Conservation (phyloP, 64 coral and sea anemone species). For the Montipora efflorescens region DNA sequence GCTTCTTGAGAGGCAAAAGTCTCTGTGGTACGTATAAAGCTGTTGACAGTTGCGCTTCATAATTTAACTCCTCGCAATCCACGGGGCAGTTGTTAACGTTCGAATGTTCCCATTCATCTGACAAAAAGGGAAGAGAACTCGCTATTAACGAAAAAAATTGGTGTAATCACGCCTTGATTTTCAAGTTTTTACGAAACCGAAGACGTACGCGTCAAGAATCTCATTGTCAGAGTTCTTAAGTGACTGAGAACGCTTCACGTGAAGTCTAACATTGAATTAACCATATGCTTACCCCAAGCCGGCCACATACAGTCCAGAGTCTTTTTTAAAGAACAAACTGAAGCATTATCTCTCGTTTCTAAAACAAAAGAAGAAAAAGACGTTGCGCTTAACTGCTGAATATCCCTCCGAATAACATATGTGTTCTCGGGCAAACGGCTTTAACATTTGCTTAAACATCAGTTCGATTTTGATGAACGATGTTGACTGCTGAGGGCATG, state of each 20-base stretch:
- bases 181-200: too few species aligned
- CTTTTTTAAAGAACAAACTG: constrained; percentile 39
- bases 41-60: constrained; percentile 38
- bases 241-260: too few species aligned
- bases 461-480: too few species aligned
- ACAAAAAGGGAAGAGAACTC: background rate
- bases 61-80: constrained; percentile 52
- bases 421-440: too few species aligned
- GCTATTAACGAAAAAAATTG: background rate
- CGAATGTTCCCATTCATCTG: constrained; percentile 40
- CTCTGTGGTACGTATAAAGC: constrained; percentile 63
- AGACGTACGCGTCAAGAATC: too few species aligned
- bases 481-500: too few species aligned
- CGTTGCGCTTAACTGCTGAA: background rate
- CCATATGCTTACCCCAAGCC: constrained; percentile 38
- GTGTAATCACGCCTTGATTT: too few species aligned
- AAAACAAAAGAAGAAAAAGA: background rate
- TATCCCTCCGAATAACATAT: too few species aligned
- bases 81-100: constrained; percentile 52
- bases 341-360: constrained; percentile 31
- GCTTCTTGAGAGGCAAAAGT: constrained; percentile 33
- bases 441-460: too few species aligned
- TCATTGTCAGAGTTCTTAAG: too few species aligned
- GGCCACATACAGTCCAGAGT: constrained; percentile 72
- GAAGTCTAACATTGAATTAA: background rate